Evolutionary conservation across 2,888 invertebrate genomes (phyloP), one percentile per base, ranked within the genome.

Genomic region (Drosophila suboccidentalis): DNA sequence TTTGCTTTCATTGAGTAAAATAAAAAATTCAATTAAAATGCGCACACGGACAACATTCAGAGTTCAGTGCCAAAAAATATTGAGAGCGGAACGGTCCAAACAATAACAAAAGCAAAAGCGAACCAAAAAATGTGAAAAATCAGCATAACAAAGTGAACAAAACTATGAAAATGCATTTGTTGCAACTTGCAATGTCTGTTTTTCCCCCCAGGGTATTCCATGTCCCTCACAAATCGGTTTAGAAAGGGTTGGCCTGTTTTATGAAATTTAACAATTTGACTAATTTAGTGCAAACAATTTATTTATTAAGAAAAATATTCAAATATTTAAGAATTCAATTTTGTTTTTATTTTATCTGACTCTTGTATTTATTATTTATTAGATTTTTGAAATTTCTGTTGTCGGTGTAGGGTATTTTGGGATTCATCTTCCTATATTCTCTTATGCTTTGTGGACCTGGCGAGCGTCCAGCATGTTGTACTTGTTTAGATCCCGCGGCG

Each of bases 1-100:
- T 70, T 79, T 78, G 82, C 78, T 80, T 87, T 84, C 77, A 81
- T 78, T 79, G 87, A 78, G 60, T 63, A 60, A 76, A 82, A 85
- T 80, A 86, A 80, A 86, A 83, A 88, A 86, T 86, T 88, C 85
- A 85, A 85, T 85, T 88, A 86, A 88, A 88, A 75, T 75, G 68
- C 84, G 69, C 78, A 83, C 71, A 74, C 71, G 69, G 63, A 70
- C 75, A 66, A 63, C 75, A 75, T 78, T 60, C 51, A 59, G 63
- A 47, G 32, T 55, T 26, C 67, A 53, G 46, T 70, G 75, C 72
- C 74, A 80, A 74, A 80, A 67, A 41, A 81, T 78, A 86, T 82
- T 63, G 73, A 66, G 87, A 89, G 70, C 83, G 78, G 57, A 85
- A 84, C 88, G 82, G 17, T 22, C 79, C 54, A 63, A 78, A 38